Evolutionary conservation across 2,888 invertebrate genomes (phyloP), one percentile per base, ranked within the genome.

Genomic region (Halocaridina rubra): DNA sequence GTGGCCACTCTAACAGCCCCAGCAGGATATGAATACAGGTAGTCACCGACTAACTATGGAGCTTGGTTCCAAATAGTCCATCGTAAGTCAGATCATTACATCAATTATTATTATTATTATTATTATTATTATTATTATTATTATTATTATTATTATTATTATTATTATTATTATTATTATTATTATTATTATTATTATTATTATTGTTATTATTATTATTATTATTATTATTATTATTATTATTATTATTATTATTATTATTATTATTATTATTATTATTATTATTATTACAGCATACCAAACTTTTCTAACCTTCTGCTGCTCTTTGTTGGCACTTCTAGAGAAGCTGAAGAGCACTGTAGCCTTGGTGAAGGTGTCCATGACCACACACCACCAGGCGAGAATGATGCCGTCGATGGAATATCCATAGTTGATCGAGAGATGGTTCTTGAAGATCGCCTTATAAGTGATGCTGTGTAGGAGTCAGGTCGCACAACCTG

Each of bases 401-500:
- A 67, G 53, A 39, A 2, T 53, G 84, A 46, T 57, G 59, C 29
- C 57, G 57, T n/a, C 33, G 67, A 79, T 10, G 67, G 74, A 22
- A 61, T 33, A 29, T 67, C 53, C 27, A 76, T 16, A 1, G 81
- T 78, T 16, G 67, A 78, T 24, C 67, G 86, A 2, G 86, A 75
- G 79, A 81, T 29, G 5, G 86, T 75, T n/a, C 79, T 77, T 8
- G 86, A 86, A 3, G 79, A 86, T 8, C 86, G 61, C 3, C 86
- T 74, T 30, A 86, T 81, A 13, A 86, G 74, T 32, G 61, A 78
- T 3, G 80, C 82, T 22, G 77, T 81, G 67, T 39, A 75, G 30
- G 81, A 84, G 76, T 85, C 77, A 13, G 81, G 84, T 7, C 80
- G 75, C 22, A 80, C 84, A 19, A 81, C 81, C 87, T 87, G 80